Percentiles rank a stretch among this genome's conserved stretches.
Evolutionary conservation across 2,113 vertebrate species (phyloP).

Genomic region (Pedionomus torquatus): DNA sequence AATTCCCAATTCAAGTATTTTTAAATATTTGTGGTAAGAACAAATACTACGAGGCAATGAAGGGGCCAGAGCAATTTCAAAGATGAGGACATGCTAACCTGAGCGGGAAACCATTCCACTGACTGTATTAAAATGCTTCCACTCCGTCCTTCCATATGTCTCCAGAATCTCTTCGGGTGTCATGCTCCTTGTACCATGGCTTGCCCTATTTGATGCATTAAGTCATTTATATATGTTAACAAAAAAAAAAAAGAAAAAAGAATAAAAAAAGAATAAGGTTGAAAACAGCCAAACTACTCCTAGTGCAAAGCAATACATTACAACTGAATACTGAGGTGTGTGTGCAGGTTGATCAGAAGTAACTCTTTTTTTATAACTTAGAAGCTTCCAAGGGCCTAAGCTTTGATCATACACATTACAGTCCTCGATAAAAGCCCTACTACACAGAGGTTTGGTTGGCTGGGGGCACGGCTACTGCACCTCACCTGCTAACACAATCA

Average conservation of each 20-base stretch:
- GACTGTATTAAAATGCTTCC: constrained; percentile 89
- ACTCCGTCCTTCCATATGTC: constrained; percentile 84
- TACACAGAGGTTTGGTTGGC: constrained; percentile 2
- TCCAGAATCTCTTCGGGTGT: constrained; percentile 82
- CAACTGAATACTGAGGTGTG: background rate
- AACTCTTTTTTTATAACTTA: background rate
- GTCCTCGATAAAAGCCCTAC: background rate
- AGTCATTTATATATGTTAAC: background rate
- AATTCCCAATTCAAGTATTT: background rate
- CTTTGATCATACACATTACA: constrained; percentile 14
- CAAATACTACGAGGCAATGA: background rate
- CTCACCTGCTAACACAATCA: constrained; percentile 57
- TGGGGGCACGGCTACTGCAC: background rate
- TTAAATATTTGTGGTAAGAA: background rate
- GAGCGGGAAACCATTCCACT: constrained; percentile 86
- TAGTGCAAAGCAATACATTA: background rate
- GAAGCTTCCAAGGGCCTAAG: background rate
- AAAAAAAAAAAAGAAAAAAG: background rate
- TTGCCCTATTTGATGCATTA: constrained; percentile 76
- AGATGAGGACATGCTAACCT: constrained; percentile 69
- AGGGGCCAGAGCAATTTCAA: background rate
- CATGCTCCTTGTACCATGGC: constrained; percentile 87
- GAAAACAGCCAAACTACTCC: background rate
- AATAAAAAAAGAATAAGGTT: background rate
- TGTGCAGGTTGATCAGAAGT: background rate